Percentiles rank a stretch among this genome's conserved stretches.
phyloP scores from a whole-genome alignment of 2,113 vertebrate species.

The Brienomyrus longianalis region DNA sequence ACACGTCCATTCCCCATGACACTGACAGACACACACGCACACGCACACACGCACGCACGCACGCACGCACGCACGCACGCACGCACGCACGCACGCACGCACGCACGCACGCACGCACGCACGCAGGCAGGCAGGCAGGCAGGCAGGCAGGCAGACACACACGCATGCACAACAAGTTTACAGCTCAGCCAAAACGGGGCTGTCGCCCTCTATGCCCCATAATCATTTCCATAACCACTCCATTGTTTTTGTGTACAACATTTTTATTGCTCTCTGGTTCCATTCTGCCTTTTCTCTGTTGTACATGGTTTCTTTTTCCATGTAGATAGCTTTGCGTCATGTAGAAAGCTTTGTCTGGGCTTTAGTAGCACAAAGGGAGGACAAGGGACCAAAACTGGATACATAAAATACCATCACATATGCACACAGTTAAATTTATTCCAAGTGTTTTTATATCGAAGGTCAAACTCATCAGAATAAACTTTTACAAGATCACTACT shows the following conservation, averaged over 20 bases:
- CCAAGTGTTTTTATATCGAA: neutral
- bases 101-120: too few relatives aligned
- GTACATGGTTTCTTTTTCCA: neutral
- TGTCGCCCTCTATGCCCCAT: neutral
- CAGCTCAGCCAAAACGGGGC: neutral
- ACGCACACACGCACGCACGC: slow-evolving; percentile 4
- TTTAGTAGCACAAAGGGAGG: slow-evolving; percentile 36
- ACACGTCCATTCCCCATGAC: neutral
- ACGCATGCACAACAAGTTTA: slow-evolving; percentile 19
- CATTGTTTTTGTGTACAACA: neutral
- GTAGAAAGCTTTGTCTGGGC: slow-evolving; percentile 12
- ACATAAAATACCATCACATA: neutral
- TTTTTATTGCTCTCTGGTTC: slow-evolving; percentile 12
- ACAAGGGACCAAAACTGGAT: neutral
- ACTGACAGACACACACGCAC: neutral
- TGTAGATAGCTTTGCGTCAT: too few relatives aligned
- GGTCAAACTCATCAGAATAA: neutral
- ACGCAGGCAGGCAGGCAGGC: neutral
- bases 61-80: slow-evolving; percentile 15
- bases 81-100: too few relatives aligned
- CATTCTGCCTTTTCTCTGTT: neutral
- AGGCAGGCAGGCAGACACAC: neutral
- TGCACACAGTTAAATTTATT: neutral
- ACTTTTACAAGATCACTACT: neutral
- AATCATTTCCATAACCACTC: neutral